These are phyloP conservation scores for Thunnus albacares DNA, from an alignment of 2,797 vertebrate genomes.

Conservation along the genomic window DNA sequence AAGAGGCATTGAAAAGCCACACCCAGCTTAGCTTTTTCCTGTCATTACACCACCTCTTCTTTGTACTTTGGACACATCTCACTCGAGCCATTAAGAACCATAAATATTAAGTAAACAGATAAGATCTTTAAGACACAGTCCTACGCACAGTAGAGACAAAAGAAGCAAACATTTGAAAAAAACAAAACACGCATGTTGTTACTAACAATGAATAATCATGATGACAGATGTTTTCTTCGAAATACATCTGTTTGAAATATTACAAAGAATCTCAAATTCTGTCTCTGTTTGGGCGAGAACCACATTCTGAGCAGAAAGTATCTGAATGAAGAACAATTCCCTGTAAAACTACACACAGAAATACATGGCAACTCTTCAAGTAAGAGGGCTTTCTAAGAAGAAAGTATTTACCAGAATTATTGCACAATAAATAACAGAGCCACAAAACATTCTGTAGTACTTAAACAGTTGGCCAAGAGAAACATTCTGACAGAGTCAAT, in stretches of 20 bases:
- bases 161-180: not conserved
- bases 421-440: slow-evolving; percentile 34
- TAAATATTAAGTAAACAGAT: slow-evolving; percentile 46
- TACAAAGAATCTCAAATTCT: not conserved
- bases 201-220: not conserved
- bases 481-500: slow-evolving; percentile 3
- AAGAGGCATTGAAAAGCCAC: slow-evolving; percentile 13
- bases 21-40: slow-evolving; percentile 4
- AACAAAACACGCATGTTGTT: not conserved
- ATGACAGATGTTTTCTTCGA: not conserved
- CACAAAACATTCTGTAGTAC: slow-evolving; percentile 29
- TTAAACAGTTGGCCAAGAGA: slow-evolving; percentile 12
- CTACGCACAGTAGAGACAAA: not conserved
- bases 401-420: slow-evolving; percentile 1
- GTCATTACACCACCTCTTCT: not conserved
- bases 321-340: not conserved
- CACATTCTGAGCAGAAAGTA: not conserved
- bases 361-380: slow-evolving; percentile 4
- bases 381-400: slow-evolving; percentile 32
- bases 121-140: slow-evolving; percentile 24
- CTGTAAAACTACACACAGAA: slow-evolving; percentile 5
- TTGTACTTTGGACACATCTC: slow-evolving; percentile 57
- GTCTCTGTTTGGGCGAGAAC: not conserved
- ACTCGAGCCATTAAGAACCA: slow-evolving; percentile 16
- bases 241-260: not conserved